Conservation (phyloP, 2,888 invertebrate genomes). For the Dynastes tityus region DNA sequence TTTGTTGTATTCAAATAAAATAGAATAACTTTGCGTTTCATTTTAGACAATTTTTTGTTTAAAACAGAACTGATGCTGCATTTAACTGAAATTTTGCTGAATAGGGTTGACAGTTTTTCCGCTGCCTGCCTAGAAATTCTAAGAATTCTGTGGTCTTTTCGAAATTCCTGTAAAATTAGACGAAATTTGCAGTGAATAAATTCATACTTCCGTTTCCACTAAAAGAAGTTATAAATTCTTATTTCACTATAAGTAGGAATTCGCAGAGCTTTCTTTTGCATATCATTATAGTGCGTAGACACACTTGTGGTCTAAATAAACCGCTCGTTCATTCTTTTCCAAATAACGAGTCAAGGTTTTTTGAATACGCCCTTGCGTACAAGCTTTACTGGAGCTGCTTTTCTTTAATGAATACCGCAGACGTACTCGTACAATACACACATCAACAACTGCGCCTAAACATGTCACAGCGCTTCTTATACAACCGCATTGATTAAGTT, state of each 20-base stretch:
- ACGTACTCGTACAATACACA: constrained; percentile 17
- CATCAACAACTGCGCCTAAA: background rate
- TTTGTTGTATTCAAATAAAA: no score
- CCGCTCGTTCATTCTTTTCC: constrained; percentile 29
- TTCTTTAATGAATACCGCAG: constrained; percentile 21
- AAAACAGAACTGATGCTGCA: no score
- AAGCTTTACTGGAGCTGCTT: background rate
- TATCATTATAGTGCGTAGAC: constrained; percentile 16
- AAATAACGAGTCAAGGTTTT: constrained; percentile 23
- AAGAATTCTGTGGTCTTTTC: background rate
- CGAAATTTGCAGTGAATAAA: no score
- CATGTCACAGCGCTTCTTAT: background rate
- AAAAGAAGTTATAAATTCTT: no score
- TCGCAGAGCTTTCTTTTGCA: constrained; percentile 11
- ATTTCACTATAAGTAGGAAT: no score
- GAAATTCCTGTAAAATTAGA: no score
- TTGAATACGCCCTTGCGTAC: constrained; percentile 26
- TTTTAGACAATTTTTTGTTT: no score
- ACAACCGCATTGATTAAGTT: background rate
- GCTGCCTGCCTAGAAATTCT: no score
- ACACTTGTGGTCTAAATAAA: constrained; percentile 1
- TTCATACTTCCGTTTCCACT: no score
- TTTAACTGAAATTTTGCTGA: no score
- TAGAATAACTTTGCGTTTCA: no score
- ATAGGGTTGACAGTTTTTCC: no score